These are phyloP conservation scores for Podiceps cristatus DNA, from an alignment of 2,113 vertebrate species.

Conservation along the genomic window DNA sequence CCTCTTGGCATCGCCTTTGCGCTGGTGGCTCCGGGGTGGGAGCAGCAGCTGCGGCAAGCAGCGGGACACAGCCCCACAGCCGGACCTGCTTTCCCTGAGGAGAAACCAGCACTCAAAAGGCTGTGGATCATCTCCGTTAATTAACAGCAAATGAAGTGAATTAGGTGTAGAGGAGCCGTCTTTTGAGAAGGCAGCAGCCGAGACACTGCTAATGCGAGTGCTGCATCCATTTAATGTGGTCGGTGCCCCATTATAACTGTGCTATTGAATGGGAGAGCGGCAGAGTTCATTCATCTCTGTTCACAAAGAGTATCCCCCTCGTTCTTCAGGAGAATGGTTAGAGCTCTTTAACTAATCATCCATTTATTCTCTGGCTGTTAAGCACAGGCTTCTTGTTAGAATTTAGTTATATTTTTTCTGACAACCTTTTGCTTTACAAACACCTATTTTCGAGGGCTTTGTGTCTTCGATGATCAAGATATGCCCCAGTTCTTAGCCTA, in stretches of 20 bases:
- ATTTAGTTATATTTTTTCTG: neutral
- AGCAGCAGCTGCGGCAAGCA: neutral
- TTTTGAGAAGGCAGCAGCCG: neutral
- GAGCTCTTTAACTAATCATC: neutral
- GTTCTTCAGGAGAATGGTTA: neutral
- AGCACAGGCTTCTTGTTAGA: neutral
- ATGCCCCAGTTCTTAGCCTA: neutral
- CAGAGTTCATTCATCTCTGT: neutral
- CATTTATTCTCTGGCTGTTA: neutral
- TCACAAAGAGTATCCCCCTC: neutral
- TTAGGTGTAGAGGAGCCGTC: neutral
- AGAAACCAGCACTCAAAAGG: neutral
- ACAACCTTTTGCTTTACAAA: neutral
- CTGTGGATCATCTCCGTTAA: neutral
- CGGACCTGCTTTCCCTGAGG: neutral
- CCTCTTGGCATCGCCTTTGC: neutral
- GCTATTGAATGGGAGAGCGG: neutral
- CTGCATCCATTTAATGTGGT: neutral
- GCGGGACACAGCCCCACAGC: neutral
- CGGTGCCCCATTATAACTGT: neutral
- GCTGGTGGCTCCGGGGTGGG: accelerated
- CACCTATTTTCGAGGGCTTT: neutral
- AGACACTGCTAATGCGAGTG: neutral
- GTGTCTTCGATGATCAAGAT: neutral
- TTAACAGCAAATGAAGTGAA: neutral